phyloP scores from a whole-genome alignment of 2,113 vertebrate species.

The Psophia crepitans region DNA sequence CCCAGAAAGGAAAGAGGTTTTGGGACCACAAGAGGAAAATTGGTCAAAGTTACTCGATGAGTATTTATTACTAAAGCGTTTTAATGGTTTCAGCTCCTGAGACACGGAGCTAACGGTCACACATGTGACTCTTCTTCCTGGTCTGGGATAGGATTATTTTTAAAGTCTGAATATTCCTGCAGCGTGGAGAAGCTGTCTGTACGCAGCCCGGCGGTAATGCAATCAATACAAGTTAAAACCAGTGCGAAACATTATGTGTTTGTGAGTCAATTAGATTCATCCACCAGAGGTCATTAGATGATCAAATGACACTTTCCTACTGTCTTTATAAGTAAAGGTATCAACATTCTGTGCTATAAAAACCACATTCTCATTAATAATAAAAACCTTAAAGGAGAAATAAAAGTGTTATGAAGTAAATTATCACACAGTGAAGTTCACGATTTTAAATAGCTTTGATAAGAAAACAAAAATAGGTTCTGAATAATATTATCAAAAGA shows the following conservation, averaged over 20 bases:
- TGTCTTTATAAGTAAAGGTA: conserved; percentile 58
- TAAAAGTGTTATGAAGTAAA: conserved; percentile 45
- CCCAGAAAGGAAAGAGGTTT: background rate
- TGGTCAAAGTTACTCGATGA: background rate
- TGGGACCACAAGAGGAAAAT: background rate
- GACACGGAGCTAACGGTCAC: no score
- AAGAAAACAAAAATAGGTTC: conserved; percentile 47
- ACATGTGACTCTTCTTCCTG: background rate
- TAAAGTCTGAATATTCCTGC: background rate
- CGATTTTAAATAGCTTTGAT: conserved; percentile 45
- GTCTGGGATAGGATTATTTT: background rate
- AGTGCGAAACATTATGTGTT: conserved; percentile 35
- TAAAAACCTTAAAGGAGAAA: conserved; percentile 67
- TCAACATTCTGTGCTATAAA: conserved; percentile 49
- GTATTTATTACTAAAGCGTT: background rate
- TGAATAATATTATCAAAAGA: conserved; percentile 4
- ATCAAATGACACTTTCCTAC: conserved; percentile 62
- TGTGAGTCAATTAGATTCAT: conserved; percentile 68
- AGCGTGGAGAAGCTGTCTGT: background rate
- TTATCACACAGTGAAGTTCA: conserved; percentile 8
- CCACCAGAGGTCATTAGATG: conserved; percentile 74
- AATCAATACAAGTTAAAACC: conserved; percentile 14
- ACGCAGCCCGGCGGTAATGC: background rate
- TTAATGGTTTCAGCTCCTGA: background rate
- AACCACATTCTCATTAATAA: conserved; percentile 59